phyloP scores from a whole-genome alignment of 2,797 vertebrate genomes.

The Phaenicophaeus curvirostris region DNA sequence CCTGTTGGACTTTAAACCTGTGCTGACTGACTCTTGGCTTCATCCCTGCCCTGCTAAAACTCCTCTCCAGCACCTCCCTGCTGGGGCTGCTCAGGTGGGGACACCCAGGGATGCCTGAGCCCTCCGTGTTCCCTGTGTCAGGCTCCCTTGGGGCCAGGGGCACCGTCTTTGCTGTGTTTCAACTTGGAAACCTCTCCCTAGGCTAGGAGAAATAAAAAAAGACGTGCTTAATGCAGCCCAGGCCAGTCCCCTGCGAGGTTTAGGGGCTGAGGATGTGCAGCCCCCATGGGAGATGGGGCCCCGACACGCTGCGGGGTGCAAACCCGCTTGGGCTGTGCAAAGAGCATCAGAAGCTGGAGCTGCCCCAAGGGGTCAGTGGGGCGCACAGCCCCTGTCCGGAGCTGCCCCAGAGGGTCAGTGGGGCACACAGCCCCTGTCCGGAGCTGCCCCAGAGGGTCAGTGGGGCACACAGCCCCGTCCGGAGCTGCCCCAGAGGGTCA shows the following conservation, averaged over 20 bases:
- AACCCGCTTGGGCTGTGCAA: too few relatives aligned
- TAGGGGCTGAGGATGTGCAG: rapidly evolving
- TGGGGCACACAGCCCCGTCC: too few relatives aligned
- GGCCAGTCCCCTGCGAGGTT: background rate
- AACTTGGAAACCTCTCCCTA: background rate
- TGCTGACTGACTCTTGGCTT: background rate
- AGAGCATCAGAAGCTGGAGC: background rate
- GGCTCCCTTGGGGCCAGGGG: rapidly evolving
- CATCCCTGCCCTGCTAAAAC: background rate
- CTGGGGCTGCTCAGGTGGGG: background rate
- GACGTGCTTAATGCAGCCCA: background rate
- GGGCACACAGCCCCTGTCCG: too few relatives aligned
- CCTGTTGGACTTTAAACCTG: background rate
- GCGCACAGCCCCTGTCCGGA: too few relatives aligned
- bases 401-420: background rate
- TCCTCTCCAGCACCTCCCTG: background rate
- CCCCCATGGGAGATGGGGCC: rapidly evolving
- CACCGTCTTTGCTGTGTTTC: background rate
- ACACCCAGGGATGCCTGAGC: too few relatives aligned
- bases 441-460: too few relatives aligned
- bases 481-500: background rate
- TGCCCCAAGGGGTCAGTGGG: too few relatives aligned
- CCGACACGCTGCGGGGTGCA: too few relatives aligned
- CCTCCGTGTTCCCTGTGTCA: background rate
- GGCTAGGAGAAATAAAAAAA: background rate